phyloP scores from a whole-genome alignment of 2,113 vertebrate genomes.

The Pongo abelii region DNA sequence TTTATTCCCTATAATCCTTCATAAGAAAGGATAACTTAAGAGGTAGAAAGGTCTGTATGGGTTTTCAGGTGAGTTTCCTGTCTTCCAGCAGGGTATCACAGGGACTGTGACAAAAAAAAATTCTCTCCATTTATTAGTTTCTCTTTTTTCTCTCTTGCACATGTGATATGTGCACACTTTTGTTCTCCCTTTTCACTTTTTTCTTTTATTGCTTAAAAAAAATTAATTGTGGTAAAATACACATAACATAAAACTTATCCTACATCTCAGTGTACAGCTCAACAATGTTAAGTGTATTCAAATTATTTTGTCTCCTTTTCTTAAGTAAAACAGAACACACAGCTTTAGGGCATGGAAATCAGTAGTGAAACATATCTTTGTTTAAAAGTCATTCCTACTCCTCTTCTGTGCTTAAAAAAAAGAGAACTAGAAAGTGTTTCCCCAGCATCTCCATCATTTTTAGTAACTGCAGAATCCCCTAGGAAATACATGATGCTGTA shows the following conservation, averaged over 20 bases:
- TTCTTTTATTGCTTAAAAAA: background rate
- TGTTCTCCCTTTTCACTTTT: background rate
- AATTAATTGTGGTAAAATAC: background rate
- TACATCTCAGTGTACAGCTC: background rate
- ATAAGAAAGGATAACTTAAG: background rate
- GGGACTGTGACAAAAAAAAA: background rate
- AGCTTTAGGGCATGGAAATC: background rate
- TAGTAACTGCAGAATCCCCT: background rate
- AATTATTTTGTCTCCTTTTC: background rate
- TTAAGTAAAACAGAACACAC: background rate
- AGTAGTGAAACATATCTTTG: background rate
- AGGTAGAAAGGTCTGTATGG: background rate
- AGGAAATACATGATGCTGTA: background rate
- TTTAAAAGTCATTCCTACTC: background rate
- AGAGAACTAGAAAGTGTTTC: slow-evolving; percentile 10
- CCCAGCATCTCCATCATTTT: background rate
- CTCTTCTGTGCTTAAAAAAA: slow-evolving; percentile 4
- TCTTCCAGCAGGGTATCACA: background rate
- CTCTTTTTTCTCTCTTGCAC: background rate
- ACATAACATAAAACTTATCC: background rate
- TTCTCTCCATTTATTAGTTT: background rate
- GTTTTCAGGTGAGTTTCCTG: background rate
- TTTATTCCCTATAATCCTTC: background rate
- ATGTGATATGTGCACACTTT: background rate
- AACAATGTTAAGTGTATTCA: background rate